Percentiles rank a stretch among this genome's conserved stretches.
Evolutionary conservation across 2,888 invertebrate species (phyloP).

Genomic region (Cephonodes hylas): DNA sequence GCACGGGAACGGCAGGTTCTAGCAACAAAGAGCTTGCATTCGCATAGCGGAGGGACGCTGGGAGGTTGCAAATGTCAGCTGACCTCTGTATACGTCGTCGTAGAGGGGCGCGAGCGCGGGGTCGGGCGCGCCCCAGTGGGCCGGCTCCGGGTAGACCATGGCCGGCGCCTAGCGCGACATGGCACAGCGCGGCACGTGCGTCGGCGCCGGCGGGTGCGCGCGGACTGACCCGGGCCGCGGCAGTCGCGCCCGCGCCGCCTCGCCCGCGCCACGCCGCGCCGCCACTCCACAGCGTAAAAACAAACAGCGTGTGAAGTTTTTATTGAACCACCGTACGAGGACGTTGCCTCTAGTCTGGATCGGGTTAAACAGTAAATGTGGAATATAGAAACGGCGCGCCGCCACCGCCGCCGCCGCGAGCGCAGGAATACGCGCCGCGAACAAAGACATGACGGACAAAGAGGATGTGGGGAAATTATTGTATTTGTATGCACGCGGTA

Average conservation of each 20-base stretch:
- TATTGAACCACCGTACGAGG: constrained; percentile 34
- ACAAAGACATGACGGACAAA: constrained; percentile 7
- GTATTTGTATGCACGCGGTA: not conserved
- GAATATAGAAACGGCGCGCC: constrained; percentile 8
- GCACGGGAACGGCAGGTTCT: constrained; percentile 7
- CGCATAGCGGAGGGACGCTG: constrained; percentile 21
- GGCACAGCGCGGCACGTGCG: constrained; percentile 53
- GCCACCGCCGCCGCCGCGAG: not conserved
- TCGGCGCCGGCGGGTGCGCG: constrained; percentile 72
- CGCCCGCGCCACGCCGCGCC: constrained; percentile 22
- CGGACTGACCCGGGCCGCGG: constrained; percentile 49
- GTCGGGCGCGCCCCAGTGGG: constrained; percentile 82
- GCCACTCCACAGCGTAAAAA: constrained; percentile 27
- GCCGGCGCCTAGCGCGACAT: constrained; percentile 64
- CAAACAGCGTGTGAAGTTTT: constrained; percentile 33
- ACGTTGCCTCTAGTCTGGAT: constrained; percentile 31
- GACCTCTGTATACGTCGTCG: constrained; percentile 85
- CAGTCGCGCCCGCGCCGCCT: constrained; percentile 23
- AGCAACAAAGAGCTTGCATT: constrained; percentile 50
- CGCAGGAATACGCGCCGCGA: not conserved
- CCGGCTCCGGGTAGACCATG: constrained; percentile 84
- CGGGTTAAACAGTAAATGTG: constrained; percentile 11
- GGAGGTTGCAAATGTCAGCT: constrained; percentile 61
- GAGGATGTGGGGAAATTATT: constrained; percentile 8
- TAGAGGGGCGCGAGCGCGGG: constrained; percentile 83